phyloP scores from a whole-genome alignment of 2,888 invertebrate species.

The Pomacea canaliculata region DNA sequence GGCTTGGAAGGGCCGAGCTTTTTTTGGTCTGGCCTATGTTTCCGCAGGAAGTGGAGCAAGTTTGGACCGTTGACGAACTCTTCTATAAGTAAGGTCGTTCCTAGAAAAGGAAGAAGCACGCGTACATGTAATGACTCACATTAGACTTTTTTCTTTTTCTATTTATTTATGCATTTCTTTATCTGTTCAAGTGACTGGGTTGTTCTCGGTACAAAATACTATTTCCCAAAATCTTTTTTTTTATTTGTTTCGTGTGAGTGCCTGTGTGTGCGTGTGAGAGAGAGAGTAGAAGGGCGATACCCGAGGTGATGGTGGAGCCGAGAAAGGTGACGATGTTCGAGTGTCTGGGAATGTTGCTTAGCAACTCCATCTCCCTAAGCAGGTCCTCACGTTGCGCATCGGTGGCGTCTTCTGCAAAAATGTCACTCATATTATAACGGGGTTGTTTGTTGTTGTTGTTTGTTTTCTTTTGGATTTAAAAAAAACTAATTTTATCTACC shows the following conservation, averaged over 20 bases:
- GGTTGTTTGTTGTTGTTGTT: too few relatives aligned
- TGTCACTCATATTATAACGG: not conserved
- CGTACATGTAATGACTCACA: too few relatives aligned
- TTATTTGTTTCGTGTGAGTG: too few relatives aligned
- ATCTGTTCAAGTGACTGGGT: too few relatives aligned
- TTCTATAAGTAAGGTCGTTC: slow-evolving; percentile 19
- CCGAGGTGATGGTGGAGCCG: slow-evolving; percentile 22
- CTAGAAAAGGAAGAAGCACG: not conserved
- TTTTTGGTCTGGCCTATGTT: slow-evolving; percentile 16
- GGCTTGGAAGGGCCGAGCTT: not conserved
- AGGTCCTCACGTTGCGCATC: slow-evolving; percentile 24
- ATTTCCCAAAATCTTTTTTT: too few relatives aligned
- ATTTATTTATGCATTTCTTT: too few relatives aligned
- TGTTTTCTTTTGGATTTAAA: too few relatives aligned
- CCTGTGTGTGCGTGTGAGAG: too few relatives aligned
- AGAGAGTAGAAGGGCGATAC: not conserved
- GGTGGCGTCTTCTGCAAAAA: slow-evolving; percentile 26
- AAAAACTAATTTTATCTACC: too few relatives aligned
- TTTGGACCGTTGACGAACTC: slow-evolving; percentile 27
- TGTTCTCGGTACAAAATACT: too few relatives aligned
- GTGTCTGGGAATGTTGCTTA: slow-evolving; percentile 28
- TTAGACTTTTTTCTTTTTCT: too few relatives aligned
- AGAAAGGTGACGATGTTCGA: slow-evolving; percentile 24
- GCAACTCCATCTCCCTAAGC: slow-evolving; percentile 21
- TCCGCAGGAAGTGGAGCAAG: slow-evolving; percentile 23